These are phyloP conservation scores for Epinotia nisella DNA, from an alignment of 2,888 invertebrate species.

Conservation along the genomic window DNA sequence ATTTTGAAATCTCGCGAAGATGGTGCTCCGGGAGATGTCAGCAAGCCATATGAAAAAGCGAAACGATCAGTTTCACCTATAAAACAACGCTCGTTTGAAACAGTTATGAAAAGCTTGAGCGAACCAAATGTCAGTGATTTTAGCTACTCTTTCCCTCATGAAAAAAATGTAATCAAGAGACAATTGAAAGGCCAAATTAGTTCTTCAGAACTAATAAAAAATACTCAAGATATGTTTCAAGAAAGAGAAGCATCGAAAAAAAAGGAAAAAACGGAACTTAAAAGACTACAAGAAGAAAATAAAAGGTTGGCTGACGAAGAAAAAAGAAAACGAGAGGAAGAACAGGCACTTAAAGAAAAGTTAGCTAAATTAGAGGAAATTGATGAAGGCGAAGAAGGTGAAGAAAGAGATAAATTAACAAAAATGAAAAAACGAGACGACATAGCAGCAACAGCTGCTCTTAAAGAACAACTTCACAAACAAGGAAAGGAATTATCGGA, in stretches of 20 bases:
- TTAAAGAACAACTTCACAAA: slow-evolving; percentile 16
- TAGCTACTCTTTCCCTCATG: slow-evolving; percentile 61
- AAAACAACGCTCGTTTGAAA: slow-evolving; percentile 6
- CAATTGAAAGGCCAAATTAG: slow-evolving; percentile 49
- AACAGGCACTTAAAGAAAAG: neutral
- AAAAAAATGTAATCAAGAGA: slow-evolving; percentile 38
- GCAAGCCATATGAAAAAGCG: neutral
- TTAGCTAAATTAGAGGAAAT: neutral
- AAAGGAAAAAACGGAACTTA: slow-evolving; percentile 27
- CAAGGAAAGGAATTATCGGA: slow-evolving; percentile 37
- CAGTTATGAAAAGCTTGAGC: slow-evolving; percentile 14
- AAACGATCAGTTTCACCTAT: neutral
- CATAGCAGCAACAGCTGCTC: neutral
- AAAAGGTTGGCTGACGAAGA: slow-evolving; percentile 20
- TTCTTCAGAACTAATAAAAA: slow-evolving; percentile 65
- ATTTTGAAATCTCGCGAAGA: neutral
- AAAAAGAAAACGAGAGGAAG: slow-evolving; percentile 1
- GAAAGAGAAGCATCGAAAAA: slow-evolving; percentile 29
- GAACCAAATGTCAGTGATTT: slow-evolving; percentile 53
- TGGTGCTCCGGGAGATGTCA: neutral
- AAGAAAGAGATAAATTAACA: neutral
- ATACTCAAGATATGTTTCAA: slow-evolving; percentile 57
- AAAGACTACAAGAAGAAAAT: slow-evolving; percentile 47
- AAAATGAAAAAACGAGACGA: neutral
- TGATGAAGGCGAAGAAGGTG: neutral